Evolutionary conservation across 2,797 vertebrate genomes (phyloP).

Genomic region (Hirundo rustica): DNA sequence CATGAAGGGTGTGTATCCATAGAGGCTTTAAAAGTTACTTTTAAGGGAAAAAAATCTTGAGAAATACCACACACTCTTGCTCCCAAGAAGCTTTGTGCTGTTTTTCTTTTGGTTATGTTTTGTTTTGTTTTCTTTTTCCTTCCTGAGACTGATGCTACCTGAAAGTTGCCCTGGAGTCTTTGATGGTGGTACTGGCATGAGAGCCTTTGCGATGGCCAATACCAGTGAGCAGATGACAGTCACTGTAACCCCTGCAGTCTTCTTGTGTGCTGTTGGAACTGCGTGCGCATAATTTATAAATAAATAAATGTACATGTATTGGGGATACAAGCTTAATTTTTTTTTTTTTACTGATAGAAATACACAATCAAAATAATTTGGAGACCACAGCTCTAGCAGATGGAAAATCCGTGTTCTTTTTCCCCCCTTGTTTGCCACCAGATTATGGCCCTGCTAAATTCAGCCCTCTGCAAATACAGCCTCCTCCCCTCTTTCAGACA

Average conservation of each 20-base stretch:
- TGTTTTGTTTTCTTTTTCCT: background rate
- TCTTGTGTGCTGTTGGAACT: background rate
- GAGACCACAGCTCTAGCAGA: background rate
- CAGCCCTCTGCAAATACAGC: background rate
- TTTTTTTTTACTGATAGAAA: background rate
- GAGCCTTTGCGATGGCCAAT: background rate
- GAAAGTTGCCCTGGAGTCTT: background rate
- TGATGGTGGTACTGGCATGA: background rate
- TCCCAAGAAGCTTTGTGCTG: background rate
- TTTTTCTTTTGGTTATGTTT: background rate
- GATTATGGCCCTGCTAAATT: background rate
- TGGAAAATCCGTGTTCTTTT: background rate
- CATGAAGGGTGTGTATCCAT: background rate
- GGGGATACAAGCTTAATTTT: rapidly evolving
- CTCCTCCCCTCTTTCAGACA: background rate
- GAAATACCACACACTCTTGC: background rate
- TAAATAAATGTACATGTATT: background rate
- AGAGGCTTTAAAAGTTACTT: background rate
- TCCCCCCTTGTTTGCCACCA: background rate
- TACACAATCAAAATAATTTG: background rate
- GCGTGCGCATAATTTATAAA: background rate
- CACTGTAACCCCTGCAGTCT: background rate
- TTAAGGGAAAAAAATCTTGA: background rate
- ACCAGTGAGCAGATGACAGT: background rate
- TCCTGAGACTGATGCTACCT: background rate